phyloP scores from a whole-genome alignment of 37 sponge, comb jelly and placozoan genomes.

The Tethya wilhelma region DNA sequence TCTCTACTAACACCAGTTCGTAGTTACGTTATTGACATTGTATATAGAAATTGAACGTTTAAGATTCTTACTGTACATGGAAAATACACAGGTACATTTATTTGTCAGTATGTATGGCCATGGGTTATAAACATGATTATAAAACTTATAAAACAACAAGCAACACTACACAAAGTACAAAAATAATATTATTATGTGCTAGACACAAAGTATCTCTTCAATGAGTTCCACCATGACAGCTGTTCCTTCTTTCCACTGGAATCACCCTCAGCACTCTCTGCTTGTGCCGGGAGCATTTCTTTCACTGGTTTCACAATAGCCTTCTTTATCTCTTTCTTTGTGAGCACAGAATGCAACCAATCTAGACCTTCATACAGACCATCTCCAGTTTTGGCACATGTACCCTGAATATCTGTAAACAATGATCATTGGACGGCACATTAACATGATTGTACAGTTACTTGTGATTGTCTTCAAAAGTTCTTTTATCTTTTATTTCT shows the following conservation, averaged over 20 bases:
- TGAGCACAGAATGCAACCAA: conserved; percentile 49
- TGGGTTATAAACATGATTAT: too few species aligned
- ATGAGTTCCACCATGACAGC: neutral
- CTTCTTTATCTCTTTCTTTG: conserved; percentile 33
- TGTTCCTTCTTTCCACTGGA: too few species aligned
- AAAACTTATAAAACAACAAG: too few species aligned
- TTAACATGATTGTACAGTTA: neutral
- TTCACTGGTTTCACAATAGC: conserved; percentile 55
- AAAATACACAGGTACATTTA: too few species aligned
- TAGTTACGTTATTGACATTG: too few species aligned
- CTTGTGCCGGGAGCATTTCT: neutral
- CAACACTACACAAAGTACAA: too few species aligned
- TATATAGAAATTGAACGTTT: too few species aligned
- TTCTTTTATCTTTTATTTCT: neutral
- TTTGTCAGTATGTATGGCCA: too few species aligned
- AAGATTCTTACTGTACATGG: too few species aligned
- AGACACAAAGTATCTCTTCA: neutral
- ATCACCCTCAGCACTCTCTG: neutral
- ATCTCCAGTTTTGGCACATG: conserved; percentile 77
- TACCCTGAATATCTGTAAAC: conserved; percentile 63
- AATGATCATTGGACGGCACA: neutral
- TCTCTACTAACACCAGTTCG: too few species aligned
- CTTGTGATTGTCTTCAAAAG: neutral
- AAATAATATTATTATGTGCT: neutral
- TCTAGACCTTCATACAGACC: conserved; percentile 85